A percentile compares a stretch with the other conserved stretches of the same genome.
Conservation (phyloP, 53 echinoderm and acorn worm genomes). For the Astropecten irregularis region DNA sequence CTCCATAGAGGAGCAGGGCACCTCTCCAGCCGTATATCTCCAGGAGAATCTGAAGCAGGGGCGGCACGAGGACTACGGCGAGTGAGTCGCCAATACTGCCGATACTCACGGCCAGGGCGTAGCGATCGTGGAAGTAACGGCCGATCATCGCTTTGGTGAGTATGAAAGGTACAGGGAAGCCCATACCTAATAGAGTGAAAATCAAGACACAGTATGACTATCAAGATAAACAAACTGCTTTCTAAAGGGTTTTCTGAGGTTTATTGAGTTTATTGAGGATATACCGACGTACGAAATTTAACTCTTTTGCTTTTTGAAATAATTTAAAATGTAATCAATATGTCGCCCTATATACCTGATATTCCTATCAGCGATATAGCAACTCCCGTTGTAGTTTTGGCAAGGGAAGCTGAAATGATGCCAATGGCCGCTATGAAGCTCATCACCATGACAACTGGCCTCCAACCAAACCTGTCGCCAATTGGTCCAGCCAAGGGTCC, state of each 20-base stretch:
- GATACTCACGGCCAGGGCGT: not conserved
- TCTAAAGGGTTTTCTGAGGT: too few species aligned
- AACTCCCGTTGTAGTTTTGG: not conserved
- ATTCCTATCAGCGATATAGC: not conserved
- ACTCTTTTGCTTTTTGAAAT: too few species aligned
- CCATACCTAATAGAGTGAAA: not conserved
- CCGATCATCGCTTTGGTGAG: constrained; percentile 20
- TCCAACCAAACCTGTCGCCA: not conserved
- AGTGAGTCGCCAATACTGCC: not conserved
- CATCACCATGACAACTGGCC: constrained; percentile 10
- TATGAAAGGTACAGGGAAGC: not conserved
- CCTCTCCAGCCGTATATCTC: constrained; percentile 15
- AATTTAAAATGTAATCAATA: too few species aligned
- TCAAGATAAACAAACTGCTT: too few species aligned
- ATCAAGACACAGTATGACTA: too few species aligned
- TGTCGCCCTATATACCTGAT: constrained; percentile 1
- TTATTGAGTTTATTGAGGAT: too few species aligned
- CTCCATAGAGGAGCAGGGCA: not conserved
- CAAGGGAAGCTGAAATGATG: not conserved
- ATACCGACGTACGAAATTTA: too few species aligned
- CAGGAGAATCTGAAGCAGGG: not conserved
- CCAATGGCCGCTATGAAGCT: not conserved
- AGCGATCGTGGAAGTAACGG: not conserved
- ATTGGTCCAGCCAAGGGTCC: constrained; percentile 5
- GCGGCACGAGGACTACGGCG: not conserved